Conservation (phyloP, 2,797 vertebrate genomes). For the Silurus lanzhouensis region DNA sequence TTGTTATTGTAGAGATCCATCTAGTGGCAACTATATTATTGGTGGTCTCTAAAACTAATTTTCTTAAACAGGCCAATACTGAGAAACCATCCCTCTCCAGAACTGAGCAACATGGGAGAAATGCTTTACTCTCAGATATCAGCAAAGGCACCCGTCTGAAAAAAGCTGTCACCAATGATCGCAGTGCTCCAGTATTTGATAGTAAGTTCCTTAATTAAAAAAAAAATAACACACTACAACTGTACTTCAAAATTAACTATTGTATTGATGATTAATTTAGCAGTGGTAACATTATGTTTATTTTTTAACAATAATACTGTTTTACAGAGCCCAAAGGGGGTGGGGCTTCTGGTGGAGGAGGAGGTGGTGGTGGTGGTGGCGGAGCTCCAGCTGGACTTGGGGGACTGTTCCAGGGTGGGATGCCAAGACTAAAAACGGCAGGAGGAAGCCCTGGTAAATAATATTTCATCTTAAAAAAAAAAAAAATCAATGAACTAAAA, state of each 20-base stretch:
- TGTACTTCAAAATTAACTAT: neutral
- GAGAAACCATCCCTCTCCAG: constrained; percentile 83
- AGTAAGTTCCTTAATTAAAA: constrained; percentile 75
- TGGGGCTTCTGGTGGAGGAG: constrained; percentile 61
- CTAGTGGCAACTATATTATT: constrained; percentile 31
- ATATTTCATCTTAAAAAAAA: neutral
- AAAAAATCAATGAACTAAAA: constrained; percentile 52
- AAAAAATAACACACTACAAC: neutral
- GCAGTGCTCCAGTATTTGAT: constrained; percentile 84
- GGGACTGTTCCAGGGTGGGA: constrained; percentile 91
- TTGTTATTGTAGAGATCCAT: neutral
- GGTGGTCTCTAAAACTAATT: neutral
- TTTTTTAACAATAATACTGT: constrained; percentile 1
- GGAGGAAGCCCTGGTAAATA: constrained; percentile 78
- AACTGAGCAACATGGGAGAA: constrained; percentile 81
- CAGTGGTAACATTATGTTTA: neutral
- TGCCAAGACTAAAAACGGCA: constrained; percentile 89
- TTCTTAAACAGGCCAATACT: constrained; percentile 82
- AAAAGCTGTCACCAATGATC: constrained; percentile 92
- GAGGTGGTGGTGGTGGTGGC: constrained; percentile 64
- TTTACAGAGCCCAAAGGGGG: constrained; percentile 87
- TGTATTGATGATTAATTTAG: neutral
- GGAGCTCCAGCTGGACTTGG: constrained; percentile 81
- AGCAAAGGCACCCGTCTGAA: constrained; percentile 86
- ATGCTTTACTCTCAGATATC: constrained; percentile 87